Conservation (phyloP, 2,888 invertebrate species). For the Drosophila hawaiiensis region DNA sequence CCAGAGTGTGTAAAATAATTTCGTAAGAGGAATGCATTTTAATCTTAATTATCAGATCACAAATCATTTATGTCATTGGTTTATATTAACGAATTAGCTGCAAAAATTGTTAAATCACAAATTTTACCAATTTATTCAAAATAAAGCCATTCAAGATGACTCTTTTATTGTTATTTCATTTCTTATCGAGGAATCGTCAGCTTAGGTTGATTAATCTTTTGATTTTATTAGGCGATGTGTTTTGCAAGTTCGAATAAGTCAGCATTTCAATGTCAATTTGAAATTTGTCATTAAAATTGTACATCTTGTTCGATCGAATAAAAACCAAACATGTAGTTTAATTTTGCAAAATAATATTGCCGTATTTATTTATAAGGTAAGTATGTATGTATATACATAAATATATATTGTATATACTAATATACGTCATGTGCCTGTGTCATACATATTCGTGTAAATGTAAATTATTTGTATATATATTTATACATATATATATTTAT, state of each 20-base stretch:
- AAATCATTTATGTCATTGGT: too few relatives aligned
- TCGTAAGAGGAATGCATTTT: too few relatives aligned
- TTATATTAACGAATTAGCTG: too few relatives aligned
- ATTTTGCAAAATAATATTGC: slow-evolving; percentile 49
- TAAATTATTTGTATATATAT: slow-evolving; percentile 35
- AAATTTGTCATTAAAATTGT: background rate
- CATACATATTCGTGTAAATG: slow-evolving; percentile 55
- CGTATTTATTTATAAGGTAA: slow-evolving; percentile 50
- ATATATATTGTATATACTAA: slow-evolving; percentile 36
- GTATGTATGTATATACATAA: slow-evolving; percentile 31
- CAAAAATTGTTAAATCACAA: too few relatives aligned
- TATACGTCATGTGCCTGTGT: slow-evolving; percentile 56
- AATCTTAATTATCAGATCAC: too few relatives aligned
- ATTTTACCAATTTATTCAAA: too few relatives aligned
- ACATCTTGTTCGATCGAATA: background rate
- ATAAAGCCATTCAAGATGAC: background rate
- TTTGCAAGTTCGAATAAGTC: background rate
- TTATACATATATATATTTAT: slow-evolving; percentile 4
- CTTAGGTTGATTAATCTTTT: background rate
- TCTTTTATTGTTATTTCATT: too few relatives aligned
- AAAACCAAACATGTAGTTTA: background rate
- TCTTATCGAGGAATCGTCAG: too few relatives aligned
- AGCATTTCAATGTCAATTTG: background rate
- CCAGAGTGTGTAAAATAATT: too few relatives aligned
- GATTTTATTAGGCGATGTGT: background rate